Conservation (phyloP, 2,888 invertebrate genomes). For the Iselma pallidipennis region DNA sequence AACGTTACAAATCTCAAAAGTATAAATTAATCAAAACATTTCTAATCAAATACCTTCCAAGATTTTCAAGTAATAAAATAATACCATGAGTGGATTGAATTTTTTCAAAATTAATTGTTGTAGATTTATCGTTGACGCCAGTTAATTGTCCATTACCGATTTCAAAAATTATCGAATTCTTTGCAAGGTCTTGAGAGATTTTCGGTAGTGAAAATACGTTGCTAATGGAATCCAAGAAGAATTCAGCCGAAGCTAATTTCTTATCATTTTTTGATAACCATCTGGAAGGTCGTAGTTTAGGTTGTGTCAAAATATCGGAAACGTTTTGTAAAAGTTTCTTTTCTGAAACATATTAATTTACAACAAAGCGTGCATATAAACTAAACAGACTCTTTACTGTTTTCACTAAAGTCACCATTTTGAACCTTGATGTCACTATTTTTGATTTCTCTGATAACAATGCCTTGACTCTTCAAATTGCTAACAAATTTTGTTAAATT, state of each 20-base stretch:
- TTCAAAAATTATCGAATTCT: conserved; percentile 32
- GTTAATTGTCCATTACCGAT: not conserved
- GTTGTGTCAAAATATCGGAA: conserved; percentile 20
- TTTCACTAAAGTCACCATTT: not conserved
- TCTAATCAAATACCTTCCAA: conserved; percentile 6
- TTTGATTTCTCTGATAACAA: too few species aligned
- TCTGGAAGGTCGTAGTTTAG: conserved; percentile 51
- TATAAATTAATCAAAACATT: not conserved
- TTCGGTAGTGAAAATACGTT: conserved; percentile 4
- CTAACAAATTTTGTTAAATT: not conserved
- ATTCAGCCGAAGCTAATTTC: too few species aligned
- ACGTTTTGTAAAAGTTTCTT: too few species aligned
- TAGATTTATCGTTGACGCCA: not conserved
- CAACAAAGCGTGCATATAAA: too few species aligned
- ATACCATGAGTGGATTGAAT: not conserved
- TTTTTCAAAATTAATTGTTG: not conserved
- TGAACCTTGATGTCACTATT: too few species aligned
- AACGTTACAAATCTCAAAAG: not conserved
- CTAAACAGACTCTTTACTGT: not conserved
- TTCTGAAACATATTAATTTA: conserved; percentile 15
- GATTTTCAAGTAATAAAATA: not conserved
- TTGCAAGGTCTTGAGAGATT: conserved; percentile 21
- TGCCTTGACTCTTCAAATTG: not conserved
- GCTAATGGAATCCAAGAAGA: too few species aligned
- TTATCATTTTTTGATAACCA: conserved; percentile 1